Evolutionary conservation across 2,113 vertebrate genomes (phyloP), one percentile per base, ranked within the genome.

Genomic region (Morone chrysops): DNA sequence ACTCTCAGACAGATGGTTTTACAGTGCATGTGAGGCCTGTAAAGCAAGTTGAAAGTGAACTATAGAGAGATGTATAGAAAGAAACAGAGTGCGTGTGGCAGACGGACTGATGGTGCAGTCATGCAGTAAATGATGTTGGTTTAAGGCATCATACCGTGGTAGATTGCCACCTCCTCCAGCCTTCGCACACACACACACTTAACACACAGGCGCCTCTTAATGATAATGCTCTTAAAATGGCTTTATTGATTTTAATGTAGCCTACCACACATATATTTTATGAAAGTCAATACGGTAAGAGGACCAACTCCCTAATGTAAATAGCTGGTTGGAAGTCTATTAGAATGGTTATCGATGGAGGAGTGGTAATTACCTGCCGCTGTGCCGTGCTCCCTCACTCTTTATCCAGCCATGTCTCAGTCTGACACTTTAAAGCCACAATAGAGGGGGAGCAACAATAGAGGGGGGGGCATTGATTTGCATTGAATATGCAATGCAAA

Each of bases 211-310:
- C 63, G 36, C 76, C 70, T 79, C 84, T 90, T 94, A 93, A 94
- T 94, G 92, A 90, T 94, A 94, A 94, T 94, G 91, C 90, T 85
- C 78, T 85, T 94, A 94, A 93, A 94, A 93, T 92, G 91, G 80
- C 91, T 89, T 75, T 92, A 94, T 95, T 93, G 94, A 95, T 95
- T 93, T 92, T 90, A 93, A 94, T 93, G 91, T 89, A 90, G 87
- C 86, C 69, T 51, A 72, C 75, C 84, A 85, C 88, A 90, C 90
- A 86, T 89, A 90, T 87, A 92, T 92, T 92, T 92, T 93, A 93
- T 94, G 90, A 90, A 91, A 94, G 89, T 93, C 92, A 87, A 94
- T 94, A 92, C 40, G 51, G 80, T 78, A 82, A 89, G 83, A 92
- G 89, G 84, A 84, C 82, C 88, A 53, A 80, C 87, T 86, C 86